Evolutionary conservation across 2,797 vertebrate species (phyloP), one percentile per base, ranked within the genome.

Genomic region (Megaceryle alcyon): DNA sequence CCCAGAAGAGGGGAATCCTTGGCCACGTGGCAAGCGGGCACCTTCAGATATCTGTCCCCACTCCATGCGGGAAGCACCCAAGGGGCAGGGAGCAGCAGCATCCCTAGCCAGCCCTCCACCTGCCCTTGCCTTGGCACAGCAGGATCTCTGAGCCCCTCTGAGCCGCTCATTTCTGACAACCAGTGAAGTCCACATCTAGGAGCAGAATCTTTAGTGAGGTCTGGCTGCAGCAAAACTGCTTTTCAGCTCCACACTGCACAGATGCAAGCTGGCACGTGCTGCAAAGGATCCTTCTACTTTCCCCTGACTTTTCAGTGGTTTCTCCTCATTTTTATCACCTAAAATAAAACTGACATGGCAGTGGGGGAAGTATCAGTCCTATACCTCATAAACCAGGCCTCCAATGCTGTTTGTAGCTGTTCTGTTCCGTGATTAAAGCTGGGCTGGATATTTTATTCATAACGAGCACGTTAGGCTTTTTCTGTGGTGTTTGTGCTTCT

Each of bases 11-110:
- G 33, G 25, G 49, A 83, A 75, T 53, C 44, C 49, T 78, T 7
- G 1, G 28, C 66, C 2, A 1, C 0, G 0, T 2, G 19, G 53
- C 70, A 33, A 44, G 19, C 3, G 0, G 0, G 22, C 2, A 7
- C 46, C 41, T 79, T 51, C 31, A 0, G 0, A 6, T 1, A 28
- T 10, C 37, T 22, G 21, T 14, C 17, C 16, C 9, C 0, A 3
- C 26, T 31, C 23, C 0, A 1, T 1, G 4, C 37, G 19, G 53
- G n/a, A 12, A 51, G 33, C 14, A 7, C 12, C 14, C 12, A 2
- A 37, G 16, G 4, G 4, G 14, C 4, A 56, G 31, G 41, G 19
- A 70, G 54, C 77, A 54, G 25, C n/a, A 25, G n/a, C 10, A 39
- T 22, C 6, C 56, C 43, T 39, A 23, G 43, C 7, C 72, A 82